Conservation (phyloP, 2,888 invertebrate species). For the Tenthredo mesomela region DNA sequence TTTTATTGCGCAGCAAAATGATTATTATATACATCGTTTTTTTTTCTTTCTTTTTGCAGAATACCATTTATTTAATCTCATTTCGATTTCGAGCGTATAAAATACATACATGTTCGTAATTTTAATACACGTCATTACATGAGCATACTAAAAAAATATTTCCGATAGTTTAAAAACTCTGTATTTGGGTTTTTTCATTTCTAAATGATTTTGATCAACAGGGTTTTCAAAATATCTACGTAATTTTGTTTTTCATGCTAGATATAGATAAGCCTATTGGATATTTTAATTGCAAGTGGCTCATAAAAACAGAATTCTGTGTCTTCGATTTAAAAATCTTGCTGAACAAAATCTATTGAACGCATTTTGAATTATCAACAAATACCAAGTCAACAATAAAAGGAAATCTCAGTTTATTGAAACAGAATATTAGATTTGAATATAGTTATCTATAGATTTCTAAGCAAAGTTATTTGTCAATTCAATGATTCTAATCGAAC, state of each 20-base stretch:
- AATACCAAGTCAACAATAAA: background rate
- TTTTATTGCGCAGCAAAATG: background rate
- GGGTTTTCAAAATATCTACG: conserved; percentile 2
- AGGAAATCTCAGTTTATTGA: background rate
- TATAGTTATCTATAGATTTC: background rate
- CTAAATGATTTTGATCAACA: conserved; percentile 17
- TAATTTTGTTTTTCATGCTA: conserved; percentile 20
- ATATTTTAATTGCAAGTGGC: background rate
- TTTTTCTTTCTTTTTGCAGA: background rate
- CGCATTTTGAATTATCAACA: background rate
- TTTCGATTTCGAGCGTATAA: background rate
- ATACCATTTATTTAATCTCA: conserved; percentile 3
- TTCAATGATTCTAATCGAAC: background rate
- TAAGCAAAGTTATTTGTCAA: background rate
- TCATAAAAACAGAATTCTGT: conserved; percentile 33
- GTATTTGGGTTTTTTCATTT: background rate
- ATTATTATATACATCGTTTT: background rate
- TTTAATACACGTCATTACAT: background rate
- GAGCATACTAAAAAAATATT: background rate
- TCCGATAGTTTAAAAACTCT: background rate
- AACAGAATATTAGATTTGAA: background rate
- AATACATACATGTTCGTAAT: background rate
- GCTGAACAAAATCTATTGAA: background rate
- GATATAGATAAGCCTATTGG: background rate
- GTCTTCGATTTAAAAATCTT: conserved; percentile 23